Conservation (phyloP, 2,113 vertebrate genomes). For the Hipposideros armiger region DNA sequence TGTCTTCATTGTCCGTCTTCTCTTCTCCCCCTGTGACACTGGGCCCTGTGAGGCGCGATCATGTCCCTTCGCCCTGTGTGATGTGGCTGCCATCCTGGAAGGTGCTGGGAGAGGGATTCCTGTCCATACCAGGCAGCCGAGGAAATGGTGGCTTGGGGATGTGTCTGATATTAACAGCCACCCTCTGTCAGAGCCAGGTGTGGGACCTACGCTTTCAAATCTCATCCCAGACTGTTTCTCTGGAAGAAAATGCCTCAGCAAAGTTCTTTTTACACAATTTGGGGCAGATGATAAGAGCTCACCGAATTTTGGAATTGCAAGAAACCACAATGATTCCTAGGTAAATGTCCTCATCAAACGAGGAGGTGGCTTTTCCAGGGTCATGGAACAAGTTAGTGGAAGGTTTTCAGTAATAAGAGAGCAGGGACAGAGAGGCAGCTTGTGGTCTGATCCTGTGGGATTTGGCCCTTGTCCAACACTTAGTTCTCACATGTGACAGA, state of each 20-base stretch:
- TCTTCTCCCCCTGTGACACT: neutral
- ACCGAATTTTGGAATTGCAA: neutral
- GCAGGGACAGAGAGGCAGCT: neutral
- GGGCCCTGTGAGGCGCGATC: neutral
- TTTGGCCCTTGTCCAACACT: neutral
- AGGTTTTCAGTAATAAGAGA: neutral
- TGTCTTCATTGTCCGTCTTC: neutral
- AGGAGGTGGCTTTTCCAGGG: neutral
- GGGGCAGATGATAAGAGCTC: neutral
- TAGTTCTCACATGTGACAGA: neutral
- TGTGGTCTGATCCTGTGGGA: neutral
- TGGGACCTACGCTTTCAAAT: neutral
- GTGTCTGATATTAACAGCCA: neutral
- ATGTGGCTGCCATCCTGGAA: neutral
- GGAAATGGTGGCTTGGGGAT: neutral
- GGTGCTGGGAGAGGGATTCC: neutral
- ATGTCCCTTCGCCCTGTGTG: rapidly evolving
- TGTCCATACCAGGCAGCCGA: neutral
- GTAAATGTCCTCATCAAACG: neutral
- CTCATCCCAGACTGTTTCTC: neutral
- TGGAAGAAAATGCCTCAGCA: neutral
- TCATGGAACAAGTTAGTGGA: neutral
- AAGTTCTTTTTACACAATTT: neutral
- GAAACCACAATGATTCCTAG: neutral
- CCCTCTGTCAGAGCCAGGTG: neutral